Evolutionary conservation across 2,797 vertebrate species (phyloP).

Genomic region (Ptychobarbus kaznakovi): DNA sequence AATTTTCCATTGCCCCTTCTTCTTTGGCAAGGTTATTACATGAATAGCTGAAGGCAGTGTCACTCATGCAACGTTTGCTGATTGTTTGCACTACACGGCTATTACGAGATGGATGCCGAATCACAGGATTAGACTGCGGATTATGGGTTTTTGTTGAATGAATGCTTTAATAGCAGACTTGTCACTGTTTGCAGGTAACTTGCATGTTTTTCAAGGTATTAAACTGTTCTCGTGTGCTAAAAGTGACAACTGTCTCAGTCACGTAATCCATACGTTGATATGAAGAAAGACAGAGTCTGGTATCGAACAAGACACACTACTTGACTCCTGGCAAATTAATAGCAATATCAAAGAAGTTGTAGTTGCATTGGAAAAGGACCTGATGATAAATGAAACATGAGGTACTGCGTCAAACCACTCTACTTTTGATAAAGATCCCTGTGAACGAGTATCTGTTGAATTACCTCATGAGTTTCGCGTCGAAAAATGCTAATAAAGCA

Average conservation of each 20-base stretch:
- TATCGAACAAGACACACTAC: constrained; percentile 12
- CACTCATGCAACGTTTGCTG: constrained; percentile 6
- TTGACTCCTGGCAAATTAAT: constrained; percentile 25
- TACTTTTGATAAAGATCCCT: background rate
- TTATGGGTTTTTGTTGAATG: background rate
- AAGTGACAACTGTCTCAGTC: constrained; percentile 15
- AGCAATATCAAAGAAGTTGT: background rate
- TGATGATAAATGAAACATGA: constrained; percentile 2
- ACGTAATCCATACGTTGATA: background rate
- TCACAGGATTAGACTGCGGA: constrained; percentile 5
- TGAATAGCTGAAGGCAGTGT: constrained; percentile 36
- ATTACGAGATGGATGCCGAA: background rate
- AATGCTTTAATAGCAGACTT: constrained; percentile 11
- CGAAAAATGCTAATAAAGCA: background rate
- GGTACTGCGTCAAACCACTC: background rate
- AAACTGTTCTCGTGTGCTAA: background rate
- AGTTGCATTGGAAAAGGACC: background rate
- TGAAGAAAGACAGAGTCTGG: background rate
- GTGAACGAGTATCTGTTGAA: background rate
- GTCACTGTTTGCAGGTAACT: background rate
- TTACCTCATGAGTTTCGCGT: background rate
- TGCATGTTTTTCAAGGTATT: constrained; percentile 12
- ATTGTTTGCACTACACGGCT: constrained; percentile 3
- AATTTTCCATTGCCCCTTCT: constrained; percentile 27
- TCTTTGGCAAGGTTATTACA: constrained; percentile 29